Base-by-base conservation (phyloP, 2,797 vertebrate species). In the Lacerta viridis region DNA sequence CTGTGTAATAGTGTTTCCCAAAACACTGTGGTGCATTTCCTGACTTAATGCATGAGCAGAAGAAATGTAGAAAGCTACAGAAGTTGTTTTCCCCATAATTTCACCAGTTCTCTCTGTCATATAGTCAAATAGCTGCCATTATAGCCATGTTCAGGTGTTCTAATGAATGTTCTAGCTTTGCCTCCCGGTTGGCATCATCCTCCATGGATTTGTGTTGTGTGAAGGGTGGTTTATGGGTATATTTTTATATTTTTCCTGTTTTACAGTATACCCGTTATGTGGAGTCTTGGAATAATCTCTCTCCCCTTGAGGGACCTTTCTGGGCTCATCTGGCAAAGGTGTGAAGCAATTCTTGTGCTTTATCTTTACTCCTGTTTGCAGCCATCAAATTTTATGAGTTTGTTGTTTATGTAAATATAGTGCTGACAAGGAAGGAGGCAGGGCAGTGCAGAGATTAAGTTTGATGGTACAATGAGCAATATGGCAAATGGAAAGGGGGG, bases 391-490 rank as follows among this genome's bases (percentile, higher is more conserved):
- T 55, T 55, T 80, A 72, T 50, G 87, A n/a, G 88, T 93, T 92
- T 90, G n/a, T 93, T 93, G 87, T 93, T 92, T 90, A 85, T 95
- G 78, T 83, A 93, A 94, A 93, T 93, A 74, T 86, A 85, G 84
- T 92, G 64, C 6, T 85, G n/a, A 64, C 55, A 90, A 92, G 68
- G 66, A 91, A 93, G 93, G 71, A 80, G 93, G 90, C 92, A 83
- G 92, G 72, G 50, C 75, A 92, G 89, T 77, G 69, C 83, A 87
- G 80, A 86, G 90, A 88, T 93, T 85, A 91, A 81, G 90, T 93
- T 93, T 89, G 91, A 91, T 85, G 88, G 89, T 36, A 50, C 36
- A 72, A 61, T 61, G 13, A 55, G 13, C 50, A 55, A 55, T 55
- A 55, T 55, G 50, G 50, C 11, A 55, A 55, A 55, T 55, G 50